phyloP scores from a whole-genome alignment of 2,797 vertebrate species.

The Lateolabrax maculatus region DNA sequence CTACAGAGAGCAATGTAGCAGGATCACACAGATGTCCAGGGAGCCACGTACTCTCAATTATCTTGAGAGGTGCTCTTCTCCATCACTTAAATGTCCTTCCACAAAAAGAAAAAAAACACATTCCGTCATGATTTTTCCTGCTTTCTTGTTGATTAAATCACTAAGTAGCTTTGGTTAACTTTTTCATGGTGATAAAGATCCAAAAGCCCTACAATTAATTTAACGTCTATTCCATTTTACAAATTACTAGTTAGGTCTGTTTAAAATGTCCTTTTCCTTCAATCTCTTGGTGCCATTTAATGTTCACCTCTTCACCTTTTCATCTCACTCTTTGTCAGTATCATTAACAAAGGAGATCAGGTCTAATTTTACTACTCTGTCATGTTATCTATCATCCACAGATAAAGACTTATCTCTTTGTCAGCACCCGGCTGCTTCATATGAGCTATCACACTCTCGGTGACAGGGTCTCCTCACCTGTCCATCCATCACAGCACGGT shows the following conservation, averaged over 20 bases:
- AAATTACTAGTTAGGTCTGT: neutral
- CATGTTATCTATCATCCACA: conserved; percentile 59
- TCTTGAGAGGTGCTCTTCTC: neutral
- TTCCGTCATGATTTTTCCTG: neutral
- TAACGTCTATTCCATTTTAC: neutral
- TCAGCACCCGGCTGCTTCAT: conserved; percentile 69
- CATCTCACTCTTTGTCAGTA: conserved; percentile 24
- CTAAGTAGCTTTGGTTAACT: neutral
- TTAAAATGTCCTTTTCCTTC: conserved; percentile 3
- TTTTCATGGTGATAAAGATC: neutral
- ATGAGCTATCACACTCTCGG: conserved; percentile 54
- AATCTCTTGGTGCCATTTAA: neutral
- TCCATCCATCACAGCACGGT: conserved; percentile 69
- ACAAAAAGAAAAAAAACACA: neutral
- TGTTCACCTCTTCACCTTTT: conserved; percentile 4
- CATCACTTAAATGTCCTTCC: conserved; percentile 5
- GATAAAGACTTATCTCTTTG: conserved; percentile 72
- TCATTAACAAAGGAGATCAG: conserved; percentile 37
- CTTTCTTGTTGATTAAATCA: neutral
- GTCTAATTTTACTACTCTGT: conserved; percentile 40
- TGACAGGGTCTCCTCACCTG: conserved; percentile 74
- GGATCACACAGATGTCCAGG: conserved; percentile 44
- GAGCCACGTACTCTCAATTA: conserved; percentile 10
- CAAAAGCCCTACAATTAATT: neutral
- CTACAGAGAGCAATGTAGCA: conserved; percentile 53